Conservation (phyloP, 2,888 invertebrate genomes). For the Therioaphis trifolii region DNA sequence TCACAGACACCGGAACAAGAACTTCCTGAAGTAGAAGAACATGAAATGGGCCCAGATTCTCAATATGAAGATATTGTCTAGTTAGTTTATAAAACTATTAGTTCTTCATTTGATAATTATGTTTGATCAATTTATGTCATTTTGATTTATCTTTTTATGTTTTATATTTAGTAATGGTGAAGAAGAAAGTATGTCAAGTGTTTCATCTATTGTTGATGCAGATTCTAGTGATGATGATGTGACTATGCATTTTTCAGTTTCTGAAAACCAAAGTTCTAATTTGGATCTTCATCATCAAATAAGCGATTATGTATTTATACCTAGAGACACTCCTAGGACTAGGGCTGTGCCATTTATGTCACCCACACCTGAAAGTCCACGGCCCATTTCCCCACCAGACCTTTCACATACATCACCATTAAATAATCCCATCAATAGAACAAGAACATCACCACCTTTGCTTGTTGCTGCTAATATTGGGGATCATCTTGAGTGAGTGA, state of each 20-base stretch:
- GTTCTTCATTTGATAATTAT: not conserved
- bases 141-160: not conserved
- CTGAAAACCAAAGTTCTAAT: conserved; percentile 21
- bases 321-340: conserved; percentile 25
- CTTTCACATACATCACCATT: not conserved
- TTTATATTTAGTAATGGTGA: conserved; percentile 13
- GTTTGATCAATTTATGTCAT: not conserved
- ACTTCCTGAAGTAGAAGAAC: conserved; percentile 34
- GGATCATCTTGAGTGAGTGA: conserved; percentile 36
- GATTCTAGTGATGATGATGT: conserved; percentile 32
- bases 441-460: not conserved
- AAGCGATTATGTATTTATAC: not conserved
- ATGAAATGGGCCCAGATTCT: not conserved
- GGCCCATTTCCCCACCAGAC: not conserved
- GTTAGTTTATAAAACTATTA: conserved; percentile 13
- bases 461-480: not conserved
- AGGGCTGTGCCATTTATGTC: conserved; percentile 41
- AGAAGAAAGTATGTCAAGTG: conserved; percentile 20
- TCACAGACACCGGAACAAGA: conserved; percentile 55
- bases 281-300: conserved; percentile 18
- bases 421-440: not conserved
- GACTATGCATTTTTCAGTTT: not conserved
- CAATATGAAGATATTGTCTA: conserved; percentile 16
- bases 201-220: conserved; percentile 2
- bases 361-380: not conserved